Percentiles rank a stretch among this genome's conserved stretches.
Evolutionary conservation across 2,797 vertebrate species (phyloP).

Genomic region (Erithacus rubecula): DNA sequence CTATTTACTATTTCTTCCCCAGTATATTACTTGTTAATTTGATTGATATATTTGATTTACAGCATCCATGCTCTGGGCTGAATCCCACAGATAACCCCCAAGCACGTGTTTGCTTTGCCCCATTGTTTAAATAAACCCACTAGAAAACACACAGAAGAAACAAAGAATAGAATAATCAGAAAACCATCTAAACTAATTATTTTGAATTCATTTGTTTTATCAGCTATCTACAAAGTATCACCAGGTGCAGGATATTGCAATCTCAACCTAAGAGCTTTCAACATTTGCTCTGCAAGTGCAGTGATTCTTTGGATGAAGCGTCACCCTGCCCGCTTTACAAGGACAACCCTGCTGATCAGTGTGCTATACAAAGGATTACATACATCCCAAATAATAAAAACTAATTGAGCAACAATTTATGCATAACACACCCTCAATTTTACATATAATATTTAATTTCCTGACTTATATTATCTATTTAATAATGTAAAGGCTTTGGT

Average conservation of each 20-base stretch:
- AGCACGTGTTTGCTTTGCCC: not conserved
- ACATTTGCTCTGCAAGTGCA: not conserved
- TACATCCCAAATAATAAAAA: not conserved
- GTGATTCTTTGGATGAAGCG: not conserved
- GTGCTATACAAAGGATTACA: not conserved
- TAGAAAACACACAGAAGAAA: not conserved
- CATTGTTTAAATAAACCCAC: not conserved
- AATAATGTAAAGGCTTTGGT: accelerated
- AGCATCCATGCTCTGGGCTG: not conserved
- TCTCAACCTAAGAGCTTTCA: not conserved
- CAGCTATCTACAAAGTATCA: not conserved
- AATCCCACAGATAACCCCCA: not conserved
- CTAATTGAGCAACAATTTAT: not conserved
- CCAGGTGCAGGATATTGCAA: not conserved
- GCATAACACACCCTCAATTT: not conserved
- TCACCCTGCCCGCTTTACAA: not conserved
- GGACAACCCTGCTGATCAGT: not conserved
- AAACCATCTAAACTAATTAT: not conserved
- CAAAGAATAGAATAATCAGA: not conserved
- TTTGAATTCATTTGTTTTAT: not conserved
- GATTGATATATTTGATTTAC: not conserved
- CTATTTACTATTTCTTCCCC: not conserved
- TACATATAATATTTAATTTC: not conserved
- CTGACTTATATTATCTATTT: accelerated
- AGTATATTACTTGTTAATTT: not conserved